Conservation (phyloP, 53 echinoderm and acorn worm species). For the Crossaster papposus region DNA sequence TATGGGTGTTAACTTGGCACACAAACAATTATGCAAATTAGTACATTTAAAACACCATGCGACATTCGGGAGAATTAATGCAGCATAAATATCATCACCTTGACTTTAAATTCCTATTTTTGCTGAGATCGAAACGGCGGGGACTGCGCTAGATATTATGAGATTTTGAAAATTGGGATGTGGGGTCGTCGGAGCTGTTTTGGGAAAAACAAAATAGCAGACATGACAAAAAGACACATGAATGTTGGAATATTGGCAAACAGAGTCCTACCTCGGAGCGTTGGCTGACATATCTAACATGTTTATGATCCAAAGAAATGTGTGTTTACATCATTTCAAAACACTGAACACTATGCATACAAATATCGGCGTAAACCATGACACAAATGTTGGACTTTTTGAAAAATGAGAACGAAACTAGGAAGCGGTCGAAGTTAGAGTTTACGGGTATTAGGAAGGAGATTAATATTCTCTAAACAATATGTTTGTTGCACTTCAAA, state of each 20-base stretch:
- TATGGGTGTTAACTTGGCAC: background rate
- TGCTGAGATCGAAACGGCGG: background rate
- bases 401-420: no score
- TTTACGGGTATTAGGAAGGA: no score
- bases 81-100: constrained; percentile 11
- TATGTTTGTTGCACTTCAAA: no score
- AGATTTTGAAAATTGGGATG: background rate
- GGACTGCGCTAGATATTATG: constrained; percentile 12
- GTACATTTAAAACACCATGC: constrained; percentile 27
- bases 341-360: background rate
- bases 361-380: background rate
- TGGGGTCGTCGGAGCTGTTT: constrained; percentile 29
- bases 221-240: background rate
- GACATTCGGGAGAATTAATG: constrained; percentile 3
- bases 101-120: background rate
- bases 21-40: constrained; percentile 1
- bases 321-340: background rate
- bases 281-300: background rate
- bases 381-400: no score
- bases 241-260: background rate
- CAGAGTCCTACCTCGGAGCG: background rate
- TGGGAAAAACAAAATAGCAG: constrained; percentile 1
- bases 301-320: background rate
- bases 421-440: no score
- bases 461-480: no score